Conservation (phyloP, 2,113 vertebrate species). For the Dinomys branickii region DNA sequence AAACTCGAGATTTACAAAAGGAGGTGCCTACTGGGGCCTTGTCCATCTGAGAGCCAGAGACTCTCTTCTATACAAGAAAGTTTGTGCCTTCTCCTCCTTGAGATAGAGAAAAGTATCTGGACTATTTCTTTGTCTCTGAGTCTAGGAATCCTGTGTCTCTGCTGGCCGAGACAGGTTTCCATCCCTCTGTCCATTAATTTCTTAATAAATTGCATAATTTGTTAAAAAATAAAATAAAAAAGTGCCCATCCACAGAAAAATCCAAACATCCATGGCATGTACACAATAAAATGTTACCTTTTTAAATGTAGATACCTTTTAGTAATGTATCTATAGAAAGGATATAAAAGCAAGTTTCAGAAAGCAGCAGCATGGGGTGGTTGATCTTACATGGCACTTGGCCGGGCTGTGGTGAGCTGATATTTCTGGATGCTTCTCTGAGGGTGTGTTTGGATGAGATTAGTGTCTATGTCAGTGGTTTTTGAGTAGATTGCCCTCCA, state of each 20-base stretch:
- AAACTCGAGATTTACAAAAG: background rate
- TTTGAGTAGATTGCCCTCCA: background rate
- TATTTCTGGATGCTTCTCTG: conserved; percentile 2
- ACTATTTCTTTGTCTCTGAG: no score
- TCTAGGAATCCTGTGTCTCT: no score
- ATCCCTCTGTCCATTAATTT: no score
- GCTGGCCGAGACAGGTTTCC: no score
- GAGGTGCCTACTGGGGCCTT: background rate
- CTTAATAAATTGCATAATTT: no score
- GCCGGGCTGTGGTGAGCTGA: background rate
- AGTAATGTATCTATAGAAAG: background rate
- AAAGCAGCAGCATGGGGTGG: background rate
- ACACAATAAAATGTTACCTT: background rate
- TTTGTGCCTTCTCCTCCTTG: background rate
- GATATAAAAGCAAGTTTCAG: background rate
- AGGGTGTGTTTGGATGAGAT: conserved; percentile 1
- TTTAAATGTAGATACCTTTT: background rate
- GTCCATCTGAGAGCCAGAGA: background rate
- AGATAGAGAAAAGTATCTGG: background rate
- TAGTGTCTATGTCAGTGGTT: background rate
- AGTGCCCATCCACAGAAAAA: background rate
- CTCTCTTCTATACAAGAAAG: no score
- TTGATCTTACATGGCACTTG: background rate
- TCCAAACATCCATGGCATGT: background rate
- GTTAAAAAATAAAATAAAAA: no score